Evolutionary conservation across 1,140 invertebrate genomes (phyloP), one percentile per base, ranked within the genome.

Genomic region (Orius insidiosus): DNA sequence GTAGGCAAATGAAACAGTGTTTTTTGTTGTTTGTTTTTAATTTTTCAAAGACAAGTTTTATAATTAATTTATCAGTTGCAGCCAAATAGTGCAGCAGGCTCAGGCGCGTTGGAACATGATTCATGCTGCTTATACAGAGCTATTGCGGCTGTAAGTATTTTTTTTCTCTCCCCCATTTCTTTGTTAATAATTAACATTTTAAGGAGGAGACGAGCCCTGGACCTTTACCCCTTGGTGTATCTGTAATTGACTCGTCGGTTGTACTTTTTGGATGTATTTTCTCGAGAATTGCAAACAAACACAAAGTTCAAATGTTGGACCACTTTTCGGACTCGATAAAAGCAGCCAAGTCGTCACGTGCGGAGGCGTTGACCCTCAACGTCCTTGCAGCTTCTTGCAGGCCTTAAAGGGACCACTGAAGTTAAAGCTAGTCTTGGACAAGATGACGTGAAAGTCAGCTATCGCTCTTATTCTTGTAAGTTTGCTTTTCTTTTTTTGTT

Each of bases 291-390:
- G 84, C 88, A 2, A 86, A 90, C 57, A 98, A 97, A n/a, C 93
- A 98, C 65, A 62, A 90, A 50, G 66, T 94, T 33, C 92, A 98
- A 68, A 94, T 98, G 80, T 63, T 98, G 31, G 85, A 94, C 48
- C 94, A 98, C 60, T 98, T 98, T 58, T 74, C 75, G 31, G 93
- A 98, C 57, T 94, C 89, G 59, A 88, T 97, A 42, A 78, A 82
- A 53, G 85, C 53, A n/a, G 86, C 88, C 0, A 95, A 95, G 61
- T 87, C 85, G 6, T 74, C 75, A 1, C 70, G 88, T 13, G 87
- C 93, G 60, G 90, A 98, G 62, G 92, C 92, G 2, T 81, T 98
- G 13, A 90, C 96, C 60, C 85, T 95, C 64, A 98, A 98, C 63
- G 84, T 97, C 39, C 94, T 97, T 59, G 89, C 92, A 10, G 89